Evolutionary conservation across 2,113 vertebrate genomes (phyloP), one percentile per base, ranked within the genome.

Genomic region (Nettapus auritus): DNA sequence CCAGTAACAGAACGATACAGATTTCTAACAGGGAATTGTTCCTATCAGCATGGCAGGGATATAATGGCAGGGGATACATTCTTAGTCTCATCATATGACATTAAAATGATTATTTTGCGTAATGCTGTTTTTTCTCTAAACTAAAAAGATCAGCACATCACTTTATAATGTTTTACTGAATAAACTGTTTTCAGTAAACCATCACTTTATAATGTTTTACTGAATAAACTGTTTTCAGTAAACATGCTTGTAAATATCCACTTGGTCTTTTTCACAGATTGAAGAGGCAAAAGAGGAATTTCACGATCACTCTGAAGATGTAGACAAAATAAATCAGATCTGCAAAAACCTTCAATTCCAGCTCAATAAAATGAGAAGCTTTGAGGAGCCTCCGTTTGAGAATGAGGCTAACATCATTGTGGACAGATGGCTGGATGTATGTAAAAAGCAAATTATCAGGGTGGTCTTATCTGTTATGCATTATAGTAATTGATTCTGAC

Each of bases 371-470:
- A 98, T 99, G 97, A 99, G 98, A 28, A 98, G 98, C 93, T 99
- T 98, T 96, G 98, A 98, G n/a, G 98, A 99, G 38, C 95, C 98
- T 13, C 98, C 98, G 0, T 99, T 99, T 21, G 98, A 99, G 92
- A 97, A 98, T 7, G 99, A 99, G 92, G 99, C 99, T 52, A 98
- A 99, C 74, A 33, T 97, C 7, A 98, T 99, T 89, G 98, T 99
- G 97, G 99, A 99, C 97, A 98, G 97, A 97, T 99, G 99, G 99
- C 98, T 99, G 96, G 99, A 99, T 94, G 99, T 99, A 98, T 92
- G 99, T 93, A 90, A 91, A 96, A 95, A 95, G 70, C 93, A 92
- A 95, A 88, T 94, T 86, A 91, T 96, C 86, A 77, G 93, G 90
- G 94, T 94, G 92, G 88, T 97, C 91, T 94, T 95, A 94, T 93